A percentile compares a stretch with the other conserved stretches of the same genome.
These are phyloP conservation scores for Oryzias melastigma DNA, from an alignment of 2,113 vertebrate genomes.

Conservation along the genomic window DNA sequence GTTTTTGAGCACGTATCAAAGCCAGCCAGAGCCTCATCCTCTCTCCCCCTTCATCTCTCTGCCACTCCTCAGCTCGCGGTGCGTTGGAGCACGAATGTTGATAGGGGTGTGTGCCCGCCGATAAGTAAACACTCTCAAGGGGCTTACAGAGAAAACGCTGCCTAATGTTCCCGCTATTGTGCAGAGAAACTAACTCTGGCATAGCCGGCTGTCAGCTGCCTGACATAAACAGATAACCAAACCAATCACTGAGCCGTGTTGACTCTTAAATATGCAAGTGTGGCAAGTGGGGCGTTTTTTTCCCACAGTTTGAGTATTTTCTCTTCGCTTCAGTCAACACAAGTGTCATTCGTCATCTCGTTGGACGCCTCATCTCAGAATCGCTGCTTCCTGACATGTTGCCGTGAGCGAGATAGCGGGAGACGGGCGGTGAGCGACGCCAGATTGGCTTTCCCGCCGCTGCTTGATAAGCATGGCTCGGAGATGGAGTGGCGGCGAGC, in stretches of 20 bases:
- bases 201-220: slow-evolving; percentile 36
- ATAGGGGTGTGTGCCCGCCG: slow-evolving; percentile 67
- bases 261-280: slow-evolving; percentile 33
- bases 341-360: slow-evolving; percentile 50
- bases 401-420: slow-evolving; percentile 36
- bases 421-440: slow-evolving; percentile 41
- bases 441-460: slow-evolving; percentile 52
- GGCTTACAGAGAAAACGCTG: slow-evolving; percentile 49
- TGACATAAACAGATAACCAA: slow-evolving; percentile 46
- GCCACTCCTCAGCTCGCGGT: slow-evolving; percentile 35
- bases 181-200: slow-evolving; percentile 21
- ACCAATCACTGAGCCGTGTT: slow-evolving; percentile 1
- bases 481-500: slow-evolving; percentile 30
- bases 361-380: slow-evolving; percentile 45
- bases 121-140: slow-evolving; percentile 66
- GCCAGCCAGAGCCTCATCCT: slow-evolving; percentile 43
- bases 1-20: slow-evolving; percentile 63
- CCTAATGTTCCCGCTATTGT: slow-evolving; percentile 41
- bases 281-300: slow-evolving; percentile 26
- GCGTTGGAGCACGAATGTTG: slow-evolving; percentile 53
- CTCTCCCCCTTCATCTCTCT: slow-evolving; percentile 14
- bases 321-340: slow-evolving; percentile 55
- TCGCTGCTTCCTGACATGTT: slow-evolving; percentile 51
- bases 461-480: slow-evolving; percentile 34
- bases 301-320: slow-evolving; percentile 40